These are phyloP conservation scores for Macrotis lagotis DNA, from an alignment of 2,113 vertebrate species.

Conservation along the genomic window DNA sequence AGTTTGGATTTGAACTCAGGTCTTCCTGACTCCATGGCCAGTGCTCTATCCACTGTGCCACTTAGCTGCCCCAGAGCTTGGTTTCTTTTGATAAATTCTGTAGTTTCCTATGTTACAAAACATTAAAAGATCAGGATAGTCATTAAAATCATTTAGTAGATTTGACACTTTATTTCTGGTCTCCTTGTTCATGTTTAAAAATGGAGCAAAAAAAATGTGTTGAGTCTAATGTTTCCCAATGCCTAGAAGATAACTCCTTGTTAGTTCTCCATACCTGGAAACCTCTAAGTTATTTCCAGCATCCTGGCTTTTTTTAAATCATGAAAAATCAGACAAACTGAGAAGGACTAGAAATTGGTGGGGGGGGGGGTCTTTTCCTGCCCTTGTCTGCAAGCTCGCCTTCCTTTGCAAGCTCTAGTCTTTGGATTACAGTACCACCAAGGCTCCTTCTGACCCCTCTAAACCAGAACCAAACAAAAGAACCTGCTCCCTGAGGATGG, in stretches of 20 bases:
- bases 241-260: neutral
- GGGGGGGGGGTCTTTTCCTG: neutral
- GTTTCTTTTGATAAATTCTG: constrained; percentile 47
- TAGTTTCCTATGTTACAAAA: constrained; percentile 30
- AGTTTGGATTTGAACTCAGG: no score
- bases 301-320: neutral
- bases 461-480: constrained; percentile 10
- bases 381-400: constrained; percentile 1
- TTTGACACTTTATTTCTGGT: neutral
- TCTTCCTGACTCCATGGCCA: no score
- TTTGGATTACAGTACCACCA: neutral
- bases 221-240: neutral
- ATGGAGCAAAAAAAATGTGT: neutral
- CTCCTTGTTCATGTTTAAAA: neutral
- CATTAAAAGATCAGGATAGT: constrained; percentile 6
- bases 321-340: neutral
- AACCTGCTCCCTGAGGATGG: neutral
- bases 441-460: constrained; percentile 5
- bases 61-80: no score
- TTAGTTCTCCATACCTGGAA: neutral
- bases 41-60: no score
- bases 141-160: constrained; percentile 14
- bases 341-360: neutral
- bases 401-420: neutral
- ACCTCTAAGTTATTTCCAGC: neutral